These are phyloP conservation scores for Hermetia illucens DNA, from an alignment of 1,140 invertebrate genomes.

Conservation along the genomic window DNA sequence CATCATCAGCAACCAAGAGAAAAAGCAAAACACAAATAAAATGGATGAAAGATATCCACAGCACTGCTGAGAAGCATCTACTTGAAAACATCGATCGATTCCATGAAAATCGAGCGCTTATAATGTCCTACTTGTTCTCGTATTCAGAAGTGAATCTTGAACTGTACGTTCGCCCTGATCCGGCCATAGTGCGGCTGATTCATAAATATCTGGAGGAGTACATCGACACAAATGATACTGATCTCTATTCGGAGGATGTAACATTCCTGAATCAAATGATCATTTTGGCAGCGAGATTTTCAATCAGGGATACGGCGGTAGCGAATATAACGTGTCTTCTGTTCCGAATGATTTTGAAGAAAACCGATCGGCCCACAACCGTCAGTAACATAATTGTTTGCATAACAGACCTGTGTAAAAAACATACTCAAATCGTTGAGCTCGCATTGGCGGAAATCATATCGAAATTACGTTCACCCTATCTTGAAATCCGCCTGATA, in stretches of 20 bases:
- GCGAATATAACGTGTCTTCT: constrained; percentile 13
- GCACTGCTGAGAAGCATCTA: constrained; percentile 5
- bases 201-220: constrained; percentile 19
- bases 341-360: constrained; percentile 15
- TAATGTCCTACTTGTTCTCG: constrained; percentile 10
- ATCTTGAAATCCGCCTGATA: constrained; percentile 17
- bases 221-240: constrained; percentile 14
- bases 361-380: constrained; percentile 23
- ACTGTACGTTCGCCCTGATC: constrained; percentile 8
- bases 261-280: constrained; percentile 26
- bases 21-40: not conserved
- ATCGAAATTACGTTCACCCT: constrained; percentile 17
- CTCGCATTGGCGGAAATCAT: constrained; percentile 19
- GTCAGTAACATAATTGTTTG: constrained; percentile 23
- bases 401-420: constrained; percentile 24
- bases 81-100: constrained; percentile 7
- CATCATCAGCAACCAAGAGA: not conserved
- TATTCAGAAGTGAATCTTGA: constrained; percentile 22
- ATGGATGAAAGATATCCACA: constrained; percentile 9
- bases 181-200: constrained; percentile 13
- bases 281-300: constrained; percentile 18
- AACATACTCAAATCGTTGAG: constrained; percentile 21
- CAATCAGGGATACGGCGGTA: constrained; percentile 13
- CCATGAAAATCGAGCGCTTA: constrained; percentile 7
- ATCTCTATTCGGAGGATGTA: constrained; percentile 24